These are phyloP conservation scores for Trachelus iudaicus DNA, from an alignment of 2,888 invertebrate species.

Conservation along the genomic window DNA sequence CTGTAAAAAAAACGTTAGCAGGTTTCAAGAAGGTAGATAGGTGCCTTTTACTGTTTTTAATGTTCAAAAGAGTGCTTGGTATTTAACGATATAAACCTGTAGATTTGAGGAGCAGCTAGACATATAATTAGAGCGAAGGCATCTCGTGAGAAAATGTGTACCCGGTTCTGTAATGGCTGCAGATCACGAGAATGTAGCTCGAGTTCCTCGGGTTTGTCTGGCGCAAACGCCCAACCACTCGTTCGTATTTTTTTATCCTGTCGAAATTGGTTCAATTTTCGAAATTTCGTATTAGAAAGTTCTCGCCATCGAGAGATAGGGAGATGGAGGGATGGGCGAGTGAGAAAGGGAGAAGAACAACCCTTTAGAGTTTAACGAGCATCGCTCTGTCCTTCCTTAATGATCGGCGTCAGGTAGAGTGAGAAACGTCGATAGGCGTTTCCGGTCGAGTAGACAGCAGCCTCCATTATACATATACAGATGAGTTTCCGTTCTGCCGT, in stretches of 20 bases:
- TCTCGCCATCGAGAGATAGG: background rate
- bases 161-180: constrained; percentile 50
- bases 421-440: background rate
- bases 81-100: constrained; percentile 58
- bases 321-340: background rate
- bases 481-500: background rate
- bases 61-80: constrained; percentile 11
- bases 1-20: background rate
- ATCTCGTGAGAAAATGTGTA: constrained; percentile 62
- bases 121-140: constrained; percentile 60
- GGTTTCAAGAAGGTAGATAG: background rate
- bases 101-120: constrained; percentile 61
- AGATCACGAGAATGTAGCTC: constrained; percentile 45
- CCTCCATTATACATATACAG: background rate
- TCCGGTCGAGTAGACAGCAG: background rate
- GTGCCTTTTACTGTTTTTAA: background rate
- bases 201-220: background rate
- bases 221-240: background rate
- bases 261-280: background rate
- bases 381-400: background rate
- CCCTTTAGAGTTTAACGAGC: background rate
- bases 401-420: background rate
- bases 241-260: background rate
- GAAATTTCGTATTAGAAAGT: background rate
- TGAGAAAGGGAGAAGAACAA: background rate